phyloP scores from a whole-genome alignment of 1,140 invertebrate species.

The Dinothrombium tinctorium region DNA sequence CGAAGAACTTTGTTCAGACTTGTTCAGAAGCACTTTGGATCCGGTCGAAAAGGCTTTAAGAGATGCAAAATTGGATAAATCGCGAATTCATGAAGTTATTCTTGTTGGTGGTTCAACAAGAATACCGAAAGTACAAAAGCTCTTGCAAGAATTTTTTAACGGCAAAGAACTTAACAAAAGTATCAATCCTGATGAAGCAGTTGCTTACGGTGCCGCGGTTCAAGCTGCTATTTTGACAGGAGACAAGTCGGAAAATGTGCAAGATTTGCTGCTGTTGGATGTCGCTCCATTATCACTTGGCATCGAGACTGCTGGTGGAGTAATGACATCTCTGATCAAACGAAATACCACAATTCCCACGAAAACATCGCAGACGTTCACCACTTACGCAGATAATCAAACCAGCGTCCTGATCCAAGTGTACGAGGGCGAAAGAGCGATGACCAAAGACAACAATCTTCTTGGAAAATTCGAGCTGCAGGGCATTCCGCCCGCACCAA shows the following conservation, averaged over 20 bases:
- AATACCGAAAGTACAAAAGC: conserved; percentile 89
- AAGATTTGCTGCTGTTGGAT: conserved; percentile 70
- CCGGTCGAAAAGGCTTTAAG: conserved; percentile 20
- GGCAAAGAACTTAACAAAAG: conserved; percentile 92
- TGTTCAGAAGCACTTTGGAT: conserved; percentile 30
- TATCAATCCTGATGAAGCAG: conserved; percentile 77
- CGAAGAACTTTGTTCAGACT: conserved; percentile 76
- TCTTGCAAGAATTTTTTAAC: conserved; percentile 44
- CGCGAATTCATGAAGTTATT: conserved; percentile 73
- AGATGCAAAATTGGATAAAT: conserved; percentile 23
- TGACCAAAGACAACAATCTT: conserved; percentile 34
- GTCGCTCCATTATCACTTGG: conserved; percentile 81
- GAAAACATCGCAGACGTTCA: conserved; percentile 86
- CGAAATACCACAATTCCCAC: conserved; percentile 87
- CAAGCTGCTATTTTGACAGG: conserved; percentile 58
- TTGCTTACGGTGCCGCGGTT: conserved; percentile 54
- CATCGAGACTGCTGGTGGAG: conserved; percentile 89
- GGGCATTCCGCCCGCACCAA: conserved; percentile 32
- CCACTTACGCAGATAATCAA: conserved; percentile 88
- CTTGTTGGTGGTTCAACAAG: conserved; percentile 93
- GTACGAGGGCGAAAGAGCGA: conserved; percentile 32
- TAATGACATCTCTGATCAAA: conserved; percentile 86
- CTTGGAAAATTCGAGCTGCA: conserved; percentile 33
- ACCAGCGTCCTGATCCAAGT: conserved; percentile 68
- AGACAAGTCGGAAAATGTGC: conserved; percentile 74